Conservation (phyloP, 1,140 invertebrate genomes). For the Arctopsyche grandis region DNA sequence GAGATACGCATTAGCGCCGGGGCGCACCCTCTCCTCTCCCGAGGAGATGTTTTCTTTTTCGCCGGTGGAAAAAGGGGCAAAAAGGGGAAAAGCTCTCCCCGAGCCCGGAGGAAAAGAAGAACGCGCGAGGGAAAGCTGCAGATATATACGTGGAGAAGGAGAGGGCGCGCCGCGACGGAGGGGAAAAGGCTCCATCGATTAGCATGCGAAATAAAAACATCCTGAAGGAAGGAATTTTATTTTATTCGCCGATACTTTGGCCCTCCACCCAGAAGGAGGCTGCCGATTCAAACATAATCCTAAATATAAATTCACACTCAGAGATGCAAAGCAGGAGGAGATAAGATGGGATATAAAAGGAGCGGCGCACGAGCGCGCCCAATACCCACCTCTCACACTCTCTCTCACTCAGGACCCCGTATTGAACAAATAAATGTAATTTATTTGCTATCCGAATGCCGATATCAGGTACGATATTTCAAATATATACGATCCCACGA, state of each 20-base stretch:
- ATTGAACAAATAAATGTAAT: constrained; percentile 45
- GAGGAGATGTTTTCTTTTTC: constrained; percentile 24
- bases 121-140: too few relatives aligned
- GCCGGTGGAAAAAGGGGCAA: background rate
- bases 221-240: constrained; percentile 48
- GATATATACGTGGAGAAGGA: background rate
- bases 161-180: constrained; percentile 7
- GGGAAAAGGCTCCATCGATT: constrained; percentile 51
- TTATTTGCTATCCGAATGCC: constrained; percentile 41
- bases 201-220: constrained; percentile 55
- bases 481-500: constrained; percentile 15
- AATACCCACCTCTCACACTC: constrained; percentile 13
- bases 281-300: constrained; percentile 53
- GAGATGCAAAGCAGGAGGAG: constrained; percentile 50
- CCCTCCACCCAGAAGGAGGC: constrained; percentile 33
- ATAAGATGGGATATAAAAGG: constrained; percentile 47
- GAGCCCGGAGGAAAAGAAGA: too few relatives aligned
- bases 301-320: constrained; percentile 54
- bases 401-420: constrained; percentile 21
- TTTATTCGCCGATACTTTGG: constrained; percentile 46
- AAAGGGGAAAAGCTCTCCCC: background rate
- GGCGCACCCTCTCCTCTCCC: background rate
- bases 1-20: background rate
- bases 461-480: constrained; percentile 29
- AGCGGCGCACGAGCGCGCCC: constrained; percentile 22